Base-by-base conservation (phyloP, 1,140 invertebrate species). In the Akabosia matsudoensis region DNA sequence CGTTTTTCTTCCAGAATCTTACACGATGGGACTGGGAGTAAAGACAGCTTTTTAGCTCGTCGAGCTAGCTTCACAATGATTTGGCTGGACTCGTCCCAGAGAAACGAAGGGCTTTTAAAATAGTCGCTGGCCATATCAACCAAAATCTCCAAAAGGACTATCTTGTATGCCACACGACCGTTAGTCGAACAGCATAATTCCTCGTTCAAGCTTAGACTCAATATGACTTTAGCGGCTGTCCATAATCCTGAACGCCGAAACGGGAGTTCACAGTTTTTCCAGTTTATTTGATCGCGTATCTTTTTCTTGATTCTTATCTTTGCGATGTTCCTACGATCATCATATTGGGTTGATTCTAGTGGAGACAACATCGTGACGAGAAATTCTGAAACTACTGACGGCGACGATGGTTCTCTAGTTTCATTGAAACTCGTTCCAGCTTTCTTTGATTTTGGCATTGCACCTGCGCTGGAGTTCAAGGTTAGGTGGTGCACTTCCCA, bases 181-280 rank as follows among this genome's bases (percentile, higher is more conserved):
- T 22, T 56, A 13, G n/a, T 56, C 54, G 24, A n/a, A n/a, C 22
- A 4, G 4, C 10, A 56, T 10, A n/a, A n/a, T 56, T 56, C 33
- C 22, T 70, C 33, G 7, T 16, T 7, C 14, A 78, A n/a, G 33
- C 74, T 74, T 7, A 75, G 26, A 16, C 75, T 45, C 3, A 75
- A n/a, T 1, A 78, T 52, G 0, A 78, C 77, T 67, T 78, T 78
- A 13, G 54, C 52, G 0, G 67, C 52, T 33, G 70, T 72, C 77
- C 77, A 78, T 1, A 78, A 37, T 24, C 77, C 77, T 26, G 77
- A 78, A 14, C 77, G 64, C 33, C 74, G 64, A 37, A 75, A 70
- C 37, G 37, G 37, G n/a, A 45, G 22, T 7, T 10, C 61, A 22
- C 61, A 30, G 7, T 75, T 56, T 4, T 78, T 74, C 14, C 61